Base-by-base conservation (phyloP, 2,797 vertebrate species). In the Nannoperca australis region DNA sequence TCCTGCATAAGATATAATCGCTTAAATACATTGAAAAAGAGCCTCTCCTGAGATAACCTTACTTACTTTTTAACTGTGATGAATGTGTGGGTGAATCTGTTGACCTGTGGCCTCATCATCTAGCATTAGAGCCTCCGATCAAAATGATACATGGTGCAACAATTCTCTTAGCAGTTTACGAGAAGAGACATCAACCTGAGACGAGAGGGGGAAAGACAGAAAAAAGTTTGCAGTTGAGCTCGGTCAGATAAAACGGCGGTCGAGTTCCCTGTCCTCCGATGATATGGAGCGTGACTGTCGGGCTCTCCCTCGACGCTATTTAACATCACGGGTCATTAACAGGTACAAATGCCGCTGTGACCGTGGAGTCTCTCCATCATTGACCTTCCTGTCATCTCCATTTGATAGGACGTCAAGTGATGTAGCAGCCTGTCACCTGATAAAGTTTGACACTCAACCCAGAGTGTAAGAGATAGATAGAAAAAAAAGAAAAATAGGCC, bases 271-370 rank as follows among this genome's bases (percentile, higher is more conserved):
- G 67, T 88, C 85, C 79, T 89, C 69, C n/a, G n/a, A 56, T 54
- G 75, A 73, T 73, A 80, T 38, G 51, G 45, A 74, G 72, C 56
- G 51, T 70, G 78, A 91, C 85, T 79, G 73, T 72, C 47, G 54
- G 70, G 53, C 71, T 38, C 55, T 76, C 85, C 76, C 73, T 24
- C 9, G 3, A 53, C 55, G 30, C 85, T 78, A 60, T 87, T 90
- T 86, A 90, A 89, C 85, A 82, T 85, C 79, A 79, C 12, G 66
- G 83, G 73, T 88, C 86, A 89, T 92, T 93, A 91, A 90, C 78
- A 82, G 78, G 79, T 88, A 89, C 88, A 89, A 88, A 87, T 83
- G 77, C 63, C 27, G 60, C 54, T 38, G 42, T 85, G 81, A 83
- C 77, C 22, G 34, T 24, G 5, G 14, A 76, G 73, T 73, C 45